Evolutionary conservation across 2,797 vertebrate species (phyloP), one percentile per base, ranked within the genome.

Genomic region (Malurus leucopterus): DNA sequence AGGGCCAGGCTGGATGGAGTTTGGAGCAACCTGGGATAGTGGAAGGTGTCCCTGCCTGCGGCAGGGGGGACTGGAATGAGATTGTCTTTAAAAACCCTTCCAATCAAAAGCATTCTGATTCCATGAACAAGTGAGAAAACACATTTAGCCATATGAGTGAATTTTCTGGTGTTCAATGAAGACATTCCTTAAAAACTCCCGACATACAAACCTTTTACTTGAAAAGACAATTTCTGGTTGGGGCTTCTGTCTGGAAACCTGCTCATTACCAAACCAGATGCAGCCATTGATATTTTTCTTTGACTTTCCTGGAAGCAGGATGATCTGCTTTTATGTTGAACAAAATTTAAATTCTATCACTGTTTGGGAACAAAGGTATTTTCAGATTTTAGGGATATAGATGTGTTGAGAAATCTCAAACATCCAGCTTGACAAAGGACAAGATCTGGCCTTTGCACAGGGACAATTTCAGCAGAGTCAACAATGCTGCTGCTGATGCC

Each of bases 1-100:
- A 34, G 30, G 15, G 32, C 4, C 44, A 69, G 38, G 32, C 0
- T 75, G 64, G 32, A 34, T 0, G 0, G 5, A 2, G 1, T 7
- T 44, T 61, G 15, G 50, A 75, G 10, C 13, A 34, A 2, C 6
- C 13, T 58, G 44, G 24, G 3, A 15, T 3, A 17, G 9, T 40
- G 29, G 50, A 30, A 63, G 3, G 5, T 62, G 36, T 44, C n/a
- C 9, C 1, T 59, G 20, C 11, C 9, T 10, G 2, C 30, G 47
- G 17, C 30, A 54, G 12, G 5, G 14, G 68, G 5, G 17, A 41
- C 4, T 9, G 6, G 26, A 54, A 54, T 0, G 0, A 22, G 9
- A 30, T 47, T 41, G 8, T 7, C 40, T 47, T 30, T 6, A 19
- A 61, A 18, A 47, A 41, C 15, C 55, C 9, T 30, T 75, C 63